Conservation (phyloP, 1,140 invertebrate species). For the Octopus bimaculoides region DNA sequence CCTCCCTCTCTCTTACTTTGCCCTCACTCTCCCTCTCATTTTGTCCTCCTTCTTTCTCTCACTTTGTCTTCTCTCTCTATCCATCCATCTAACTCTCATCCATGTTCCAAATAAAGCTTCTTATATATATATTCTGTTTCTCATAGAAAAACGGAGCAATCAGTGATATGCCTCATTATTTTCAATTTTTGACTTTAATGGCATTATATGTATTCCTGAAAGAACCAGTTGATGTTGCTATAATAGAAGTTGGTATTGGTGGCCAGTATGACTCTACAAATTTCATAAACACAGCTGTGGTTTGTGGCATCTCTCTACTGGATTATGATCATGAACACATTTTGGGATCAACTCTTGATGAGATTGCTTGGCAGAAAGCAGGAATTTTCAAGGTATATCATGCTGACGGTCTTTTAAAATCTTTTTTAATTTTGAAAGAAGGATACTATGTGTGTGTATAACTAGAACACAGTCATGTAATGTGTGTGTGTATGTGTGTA, state of each 20-base stretch:
- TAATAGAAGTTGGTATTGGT: constrained; percentile 97
- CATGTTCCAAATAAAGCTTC: too few species aligned
- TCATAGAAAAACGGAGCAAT: constrained; percentile 24
- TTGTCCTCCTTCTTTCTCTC: too few species aligned
- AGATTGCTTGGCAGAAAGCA: constrained; percentile 93
- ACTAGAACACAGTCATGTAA: too few species aligned
- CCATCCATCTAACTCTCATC: too few species aligned
- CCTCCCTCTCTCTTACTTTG: too few species aligned
- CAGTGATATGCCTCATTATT: constrained; percentile 82
- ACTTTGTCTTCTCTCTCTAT: too few species aligned
- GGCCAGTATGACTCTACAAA: constrained; percentile 95
- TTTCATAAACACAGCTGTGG: constrained; percentile 67
- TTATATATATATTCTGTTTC: too few species aligned
- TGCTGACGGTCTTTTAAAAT: too few species aligned
- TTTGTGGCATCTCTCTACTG: constrained; percentile 86
- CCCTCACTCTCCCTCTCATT: too few species aligned
- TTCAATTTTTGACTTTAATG: constrained; percentile 89
- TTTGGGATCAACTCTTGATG: constrained; percentile 77
- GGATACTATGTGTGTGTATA: too few species aligned
- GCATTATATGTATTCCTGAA: constrained; percentile 87
- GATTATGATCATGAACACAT: constrained; percentile 84
- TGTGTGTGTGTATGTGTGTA: too few species aligned
- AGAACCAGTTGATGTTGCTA: constrained; percentile 83
- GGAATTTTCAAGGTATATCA: constrained; percentile 83
- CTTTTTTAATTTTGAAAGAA: too few species aligned